Conservation (phyloP, 1,140 invertebrate genomes). For the Plutomurus gul region DNA sequence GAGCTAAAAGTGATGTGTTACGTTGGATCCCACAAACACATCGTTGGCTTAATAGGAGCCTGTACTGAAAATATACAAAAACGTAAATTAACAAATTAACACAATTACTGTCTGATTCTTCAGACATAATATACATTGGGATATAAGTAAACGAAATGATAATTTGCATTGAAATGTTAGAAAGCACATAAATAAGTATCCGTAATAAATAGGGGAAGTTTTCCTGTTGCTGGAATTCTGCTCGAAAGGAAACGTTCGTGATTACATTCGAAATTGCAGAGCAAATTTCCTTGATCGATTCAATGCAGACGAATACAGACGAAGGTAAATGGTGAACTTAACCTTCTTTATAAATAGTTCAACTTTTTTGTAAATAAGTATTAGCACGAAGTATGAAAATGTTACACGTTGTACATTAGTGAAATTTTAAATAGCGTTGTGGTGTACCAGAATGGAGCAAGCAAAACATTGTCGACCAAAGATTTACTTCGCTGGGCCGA, state of each 20-base stretch:
- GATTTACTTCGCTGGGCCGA: background rate
- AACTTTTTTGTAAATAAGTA: background rate
- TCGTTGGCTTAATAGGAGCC: slow-evolving; percentile 37
- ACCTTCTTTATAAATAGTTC: background rate
- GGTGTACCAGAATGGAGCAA: background rate
- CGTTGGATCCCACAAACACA: slow-evolving; percentile 34
- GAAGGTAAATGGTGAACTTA: background rate
- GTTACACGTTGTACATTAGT: background rate
- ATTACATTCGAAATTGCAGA: background rate
- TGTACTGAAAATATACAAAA: slow-evolving; percentile 31
- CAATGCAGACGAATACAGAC: background rate
- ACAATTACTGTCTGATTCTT: background rate
- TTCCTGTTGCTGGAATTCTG: slow-evolving; percentile 38
- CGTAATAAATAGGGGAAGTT: background rate
- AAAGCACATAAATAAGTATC: too few relatives aligned
- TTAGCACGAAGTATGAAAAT: too few relatives aligned
- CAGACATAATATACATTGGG: background rate
- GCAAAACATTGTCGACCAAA: background rate
- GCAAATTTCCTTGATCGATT: background rate
- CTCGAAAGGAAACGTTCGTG: slow-evolving; percentile 21
- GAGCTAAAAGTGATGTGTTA: slow-evolving; percentile 40
- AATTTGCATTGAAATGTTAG: too few relatives aligned
- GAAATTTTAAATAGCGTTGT: too few relatives aligned
- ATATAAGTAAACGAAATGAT: too few relatives aligned
- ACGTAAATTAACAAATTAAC: background rate